Base-by-base conservation (phyloP, 2,888 invertebrate species). In the Odontocerum albicorne region DNA sequence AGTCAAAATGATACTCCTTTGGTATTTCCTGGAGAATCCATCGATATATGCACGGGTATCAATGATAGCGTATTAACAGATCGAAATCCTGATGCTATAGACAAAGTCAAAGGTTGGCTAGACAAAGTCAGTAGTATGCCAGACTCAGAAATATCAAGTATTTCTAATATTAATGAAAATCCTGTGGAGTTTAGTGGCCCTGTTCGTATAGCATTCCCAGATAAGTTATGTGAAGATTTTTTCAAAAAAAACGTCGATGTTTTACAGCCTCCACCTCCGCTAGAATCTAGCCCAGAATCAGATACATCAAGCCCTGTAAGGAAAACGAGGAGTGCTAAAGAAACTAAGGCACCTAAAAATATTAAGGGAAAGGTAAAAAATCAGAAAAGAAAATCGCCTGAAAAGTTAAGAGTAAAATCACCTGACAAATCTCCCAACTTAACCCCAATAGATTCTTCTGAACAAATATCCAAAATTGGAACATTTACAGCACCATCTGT, bases 91-190 rank as follows among this genome's bases (percentile, higher is more conserved):
- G 40, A 44, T 22, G 15, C 35, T 4, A 10, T 42, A 4, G 20
- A 40, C 10, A 59, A 59, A 36, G 59, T 59, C 10, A 51, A 44
- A n/a, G 49, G 22, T n/a, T 57, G 57, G 57, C 22, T 57, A 19
- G 36, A 45, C 19, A 33, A 19, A 45, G 33, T 35, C 4, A 19
- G 16, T n/a, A 8, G 16, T 36, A 15, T 17, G 6, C 40, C 13
- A 27, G 49, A 38, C 2, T 39, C 51, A 17, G 50, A 51, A 4
- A 15, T 51, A 12, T 6, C 22, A 2, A 40, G 33, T 40, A 31
- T 33, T 13, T 43, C 49, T n/a, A 40, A 43, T 12, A 21, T 27
- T 2, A 42, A 43, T 15, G 36, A 12, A 6, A 19, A 10, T 15
- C 3, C 2, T 21, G 4, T 8, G 2, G 10, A 12, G 4, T 4